A percentile compares a stretch with the other conserved stretches of the same genome.
These are phyloP conservation scores for Candoia aspera DNA, from an alignment of 2,113 vertebrate genomes.

Conservation along the genomic window DNA sequence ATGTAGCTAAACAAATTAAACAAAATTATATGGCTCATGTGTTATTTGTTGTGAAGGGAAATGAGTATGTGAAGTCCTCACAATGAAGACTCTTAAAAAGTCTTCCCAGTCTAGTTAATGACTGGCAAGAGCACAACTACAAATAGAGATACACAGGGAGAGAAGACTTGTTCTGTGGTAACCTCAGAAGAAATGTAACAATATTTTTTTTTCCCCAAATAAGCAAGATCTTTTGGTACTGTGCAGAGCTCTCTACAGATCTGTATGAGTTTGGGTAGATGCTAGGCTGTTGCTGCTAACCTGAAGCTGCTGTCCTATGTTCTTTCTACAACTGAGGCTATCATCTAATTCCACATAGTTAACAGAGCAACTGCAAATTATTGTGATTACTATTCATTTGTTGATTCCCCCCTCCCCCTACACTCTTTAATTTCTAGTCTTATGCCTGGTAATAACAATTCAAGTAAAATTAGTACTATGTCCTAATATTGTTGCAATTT, in stretches of 20 bases:
- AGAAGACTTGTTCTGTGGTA: background rate
- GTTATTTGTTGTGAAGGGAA: background rate
- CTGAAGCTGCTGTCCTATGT: background rate
- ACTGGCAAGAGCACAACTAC: background rate
- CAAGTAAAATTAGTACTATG: background rate
- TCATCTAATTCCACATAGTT: background rate
- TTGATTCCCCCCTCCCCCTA: background rate
- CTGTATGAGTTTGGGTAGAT: background rate
- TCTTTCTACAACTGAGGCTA: background rate
- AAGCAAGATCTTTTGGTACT: background rate
- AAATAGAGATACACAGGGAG: background rate
- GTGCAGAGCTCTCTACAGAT: background rate
- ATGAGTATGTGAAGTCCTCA: background rate
- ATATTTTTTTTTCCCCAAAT: background rate
- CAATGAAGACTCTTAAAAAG: background rate
- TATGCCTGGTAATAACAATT: background rate
- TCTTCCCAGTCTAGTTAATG: background rate
- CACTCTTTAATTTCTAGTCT: background rate
- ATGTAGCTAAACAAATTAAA: background rate
- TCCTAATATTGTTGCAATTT: background rate
- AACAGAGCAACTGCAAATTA: background rate
- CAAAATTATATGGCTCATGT: background rate
- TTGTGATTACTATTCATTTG: background rate
- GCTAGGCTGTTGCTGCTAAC: background rate
- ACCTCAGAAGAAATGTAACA: background rate